Base-by-base conservation (phyloP, 2,113 vertebrate species). In the Peucedramus taeniatus region DNA sequence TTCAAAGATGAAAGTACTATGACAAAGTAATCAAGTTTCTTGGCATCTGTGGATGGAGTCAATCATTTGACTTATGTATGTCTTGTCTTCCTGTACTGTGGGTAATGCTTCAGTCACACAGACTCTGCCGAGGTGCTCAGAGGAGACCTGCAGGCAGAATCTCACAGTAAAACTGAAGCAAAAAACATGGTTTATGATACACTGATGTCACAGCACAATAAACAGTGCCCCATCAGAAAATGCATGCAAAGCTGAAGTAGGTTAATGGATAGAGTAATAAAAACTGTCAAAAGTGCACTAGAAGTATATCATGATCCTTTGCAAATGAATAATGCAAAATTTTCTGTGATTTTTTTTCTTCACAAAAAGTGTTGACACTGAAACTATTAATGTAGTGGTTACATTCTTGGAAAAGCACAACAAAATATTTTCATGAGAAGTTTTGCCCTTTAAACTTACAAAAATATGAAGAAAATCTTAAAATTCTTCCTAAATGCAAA, bases 141-240 rank as follows among this genome's bases (percentile, higher is more conserved):
- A 8, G 44, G 49, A 63, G 31, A 10, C 35, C 30, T 26, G 17
- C 51, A 17, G 49, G 19, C 8, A 81, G 45, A 90, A 33, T 13
- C 33, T 54, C 22, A 14, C 16, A 44, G 60, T 35, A 65, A 87
- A 74, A 65, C 27, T 35, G 50, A 87, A 31, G 9, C 1, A 61
- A 90, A 81, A 18, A 0, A 0, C 3, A 22, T 17, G 7, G 15
- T 22, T 45, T 8, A 35, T 24, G 31, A 13, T 63, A 49, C 18
- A 33, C 5, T 61, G 60, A 31, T 56, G 15, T 39, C 45, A 44
- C 23, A n/a, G 22, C 28, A 84, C 80, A 56, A 50, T 31, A 83
- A 81, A 61, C 10, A 40, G 33, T 77, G 26, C 13, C 39, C 7
- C 12, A 28, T 56, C 45, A 69, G 54, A 87, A 90, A 82, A 70